These are phyloP conservation scores for Brachymystax lenok DNA, from an alignment of 2,797 vertebrate genomes.

Conservation along the genomic window DNA sequence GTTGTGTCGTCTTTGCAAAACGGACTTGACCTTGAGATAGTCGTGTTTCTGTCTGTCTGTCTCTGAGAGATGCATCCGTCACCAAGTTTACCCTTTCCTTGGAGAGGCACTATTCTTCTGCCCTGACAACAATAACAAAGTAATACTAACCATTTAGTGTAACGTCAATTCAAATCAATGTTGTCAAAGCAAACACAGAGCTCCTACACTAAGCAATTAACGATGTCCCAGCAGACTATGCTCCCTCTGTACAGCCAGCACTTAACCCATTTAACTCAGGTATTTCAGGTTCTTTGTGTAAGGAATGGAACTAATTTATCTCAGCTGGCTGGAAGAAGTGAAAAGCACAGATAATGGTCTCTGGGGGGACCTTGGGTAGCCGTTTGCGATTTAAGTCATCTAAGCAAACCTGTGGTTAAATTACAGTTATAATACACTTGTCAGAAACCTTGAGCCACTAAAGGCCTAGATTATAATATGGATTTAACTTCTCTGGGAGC, in stretches of 20 bases:
- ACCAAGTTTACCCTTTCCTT: background rate
- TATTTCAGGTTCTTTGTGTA: conserved; percentile 3
- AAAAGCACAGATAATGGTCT: background rate
- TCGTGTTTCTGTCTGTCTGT: background rate
- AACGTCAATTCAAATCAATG: conserved; percentile 16
- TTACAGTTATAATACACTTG: background rate
- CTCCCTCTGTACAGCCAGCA: background rate
- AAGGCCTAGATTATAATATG: background rate
- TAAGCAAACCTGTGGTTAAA: background rate
- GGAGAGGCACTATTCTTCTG: background rate
- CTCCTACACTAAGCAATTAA: background rate
- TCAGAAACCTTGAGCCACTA: background rate
- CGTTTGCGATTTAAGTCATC: background rate
- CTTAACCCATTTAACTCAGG: background rate
- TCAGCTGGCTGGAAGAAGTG: background rate
- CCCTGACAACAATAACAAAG: background rate
- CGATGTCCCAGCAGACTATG: background rate
- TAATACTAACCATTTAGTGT: conserved; percentile 2
- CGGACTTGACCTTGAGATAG: conserved; percentile 47
- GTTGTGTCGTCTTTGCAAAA: conserved; percentile 12
- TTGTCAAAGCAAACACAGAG: background rate
- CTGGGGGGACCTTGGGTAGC: background rate
- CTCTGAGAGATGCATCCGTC: background rate
- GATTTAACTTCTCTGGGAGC: no score
- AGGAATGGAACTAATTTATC: background rate